Evolutionary conservation across 2,113 vertebrate species (phyloP).

Genomic region (Phocoena phocoena): DNA sequence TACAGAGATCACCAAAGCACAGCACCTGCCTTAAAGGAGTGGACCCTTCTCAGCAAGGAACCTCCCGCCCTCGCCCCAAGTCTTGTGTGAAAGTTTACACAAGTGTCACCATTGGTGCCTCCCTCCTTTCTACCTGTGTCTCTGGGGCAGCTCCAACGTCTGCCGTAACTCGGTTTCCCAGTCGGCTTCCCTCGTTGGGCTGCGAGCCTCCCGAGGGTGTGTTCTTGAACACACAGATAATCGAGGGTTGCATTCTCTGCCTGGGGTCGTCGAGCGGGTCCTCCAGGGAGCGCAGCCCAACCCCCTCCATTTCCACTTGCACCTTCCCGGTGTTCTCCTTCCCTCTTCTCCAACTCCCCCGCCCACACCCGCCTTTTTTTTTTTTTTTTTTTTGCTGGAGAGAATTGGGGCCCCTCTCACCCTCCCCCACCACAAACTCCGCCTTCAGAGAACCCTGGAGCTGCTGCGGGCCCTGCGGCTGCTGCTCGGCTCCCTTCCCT

Average conservation of each 20-base stretch:
- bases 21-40: too few species aligned
- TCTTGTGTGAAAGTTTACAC: neutral
- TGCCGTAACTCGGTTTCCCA: neutral
- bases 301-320: neutral
- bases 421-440: neutral
- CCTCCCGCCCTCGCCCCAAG: neutral
- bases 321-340: neutral
- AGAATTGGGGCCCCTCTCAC: neutral
- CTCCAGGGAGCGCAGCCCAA: neutral
- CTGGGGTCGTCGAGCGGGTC: neutral
- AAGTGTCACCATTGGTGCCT: neutral
- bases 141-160: neutral
- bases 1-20: neutral
- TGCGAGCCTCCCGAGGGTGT: neutral
- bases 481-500: neutral
- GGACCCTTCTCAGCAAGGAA: neutral
- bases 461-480: neutral
- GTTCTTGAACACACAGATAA: neutral
- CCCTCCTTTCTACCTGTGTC: too few species aligned
- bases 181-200: neutral
- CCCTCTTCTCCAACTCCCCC: rapidly evolving
- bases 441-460: neutral
- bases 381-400: neutral
- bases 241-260: neutral
- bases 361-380: neutral